Evolutionary conservation across 2,113 vertebrate species (phyloP).

Genomic region (Scytalopus superciliaris): DNA sequence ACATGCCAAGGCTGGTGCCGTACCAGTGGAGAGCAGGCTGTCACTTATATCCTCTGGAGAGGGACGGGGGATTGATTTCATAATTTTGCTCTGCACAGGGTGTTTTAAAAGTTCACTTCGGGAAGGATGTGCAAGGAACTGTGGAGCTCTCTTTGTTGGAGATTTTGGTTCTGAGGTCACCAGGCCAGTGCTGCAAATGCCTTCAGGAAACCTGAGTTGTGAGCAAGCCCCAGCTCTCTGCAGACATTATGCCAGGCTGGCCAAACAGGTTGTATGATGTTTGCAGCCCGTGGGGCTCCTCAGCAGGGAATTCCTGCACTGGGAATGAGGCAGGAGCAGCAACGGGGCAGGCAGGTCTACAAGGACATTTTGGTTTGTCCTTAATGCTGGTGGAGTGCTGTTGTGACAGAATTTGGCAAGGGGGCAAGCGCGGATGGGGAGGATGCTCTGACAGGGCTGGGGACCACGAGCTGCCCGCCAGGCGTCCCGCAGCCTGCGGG

Average conservation of each 20-base stretch:
- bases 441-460: not conserved
- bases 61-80: not conserved
- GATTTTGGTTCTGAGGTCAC: not conserved
- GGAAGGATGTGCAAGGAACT: not conserved
- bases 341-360: not conserved
- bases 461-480: not conserved
- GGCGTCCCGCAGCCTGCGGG: not conserved
- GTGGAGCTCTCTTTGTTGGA: accelerated
- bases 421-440: accelerated
- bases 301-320: not conserved
- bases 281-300: not conserved
- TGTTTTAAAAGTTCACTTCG: not conserved
- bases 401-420: accelerated
- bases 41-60: not conserved
- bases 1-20: accelerated
- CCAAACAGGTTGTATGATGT: accelerated
- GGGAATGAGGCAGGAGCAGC: not conserved
- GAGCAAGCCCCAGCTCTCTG: not conserved
- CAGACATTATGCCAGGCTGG: accelerated
- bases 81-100: not conserved
- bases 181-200: not conserved
- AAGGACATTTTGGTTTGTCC: accelerated
- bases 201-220: not conserved
- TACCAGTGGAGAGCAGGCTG: accelerated
- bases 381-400: not conserved